Evolutionary conservation across 2,113 vertebrate genomes (phyloP).

Genomic region (Lynx canadensis): DNA sequence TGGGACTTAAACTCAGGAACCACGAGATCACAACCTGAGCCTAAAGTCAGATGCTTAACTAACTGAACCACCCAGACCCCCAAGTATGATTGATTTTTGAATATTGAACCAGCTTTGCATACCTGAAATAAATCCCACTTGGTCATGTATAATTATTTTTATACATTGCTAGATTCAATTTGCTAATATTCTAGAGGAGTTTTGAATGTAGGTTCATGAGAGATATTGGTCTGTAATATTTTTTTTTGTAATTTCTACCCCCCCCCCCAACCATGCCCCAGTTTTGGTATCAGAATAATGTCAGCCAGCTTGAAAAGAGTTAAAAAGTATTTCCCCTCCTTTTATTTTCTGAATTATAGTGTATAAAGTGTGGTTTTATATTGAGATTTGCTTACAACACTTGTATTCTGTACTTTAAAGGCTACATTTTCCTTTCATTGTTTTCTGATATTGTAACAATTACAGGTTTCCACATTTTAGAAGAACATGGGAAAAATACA

Average conservation of each 20-base stretch:
- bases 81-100: neutral
- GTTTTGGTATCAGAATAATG: neutral
- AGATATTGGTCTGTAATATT: neutral
- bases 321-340: neutral
- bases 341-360: neutral
- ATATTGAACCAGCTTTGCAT: neutral
- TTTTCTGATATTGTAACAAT: neutral
- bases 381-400: neutral
- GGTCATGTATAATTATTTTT: neutral
- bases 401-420: neutral
- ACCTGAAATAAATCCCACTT: neutral
- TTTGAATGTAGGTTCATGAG: neutral
- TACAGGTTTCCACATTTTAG: neutral
- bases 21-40: too few relatives aligned
- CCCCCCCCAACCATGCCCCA: neutral
- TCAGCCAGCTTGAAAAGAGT: neutral
- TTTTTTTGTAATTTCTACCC: neutral
- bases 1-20: too few relatives aligned
- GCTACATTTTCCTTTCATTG: neutral
- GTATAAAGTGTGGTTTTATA: neutral
- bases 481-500: neutral
- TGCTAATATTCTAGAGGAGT: neutral
- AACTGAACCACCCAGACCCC: too few relatives aligned
- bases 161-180: neutral
- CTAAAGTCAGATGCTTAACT: too few relatives aligned